Base-by-base conservation (phyloP, 2,113 vertebrate species). In the Leptobrachium leishanense region DNA sequence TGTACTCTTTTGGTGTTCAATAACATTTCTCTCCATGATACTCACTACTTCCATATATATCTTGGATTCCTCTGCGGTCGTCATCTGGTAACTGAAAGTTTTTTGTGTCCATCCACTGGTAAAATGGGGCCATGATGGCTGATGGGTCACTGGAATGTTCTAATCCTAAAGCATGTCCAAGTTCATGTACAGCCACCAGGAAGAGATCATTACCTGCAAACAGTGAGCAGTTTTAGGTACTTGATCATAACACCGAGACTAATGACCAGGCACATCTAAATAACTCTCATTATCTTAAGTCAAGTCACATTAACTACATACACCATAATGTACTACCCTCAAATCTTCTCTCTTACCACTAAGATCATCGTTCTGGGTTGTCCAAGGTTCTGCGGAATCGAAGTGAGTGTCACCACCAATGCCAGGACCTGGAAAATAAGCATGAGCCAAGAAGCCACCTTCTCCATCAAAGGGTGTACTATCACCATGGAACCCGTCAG, bases 341-440 rank as follows among this genome's bases (percentile, higher is more conserved):
- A 43, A 11, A 7, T 55, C 6, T 13, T 62, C n/a, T 10, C 41
- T 66, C 93, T 93, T 83, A 96, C 95, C 95, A 64, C 90, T 93
- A 43, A 94, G 90, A 86, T 97, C 95, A 0, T 87, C 88, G 5
- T 84, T 93, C 4, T 90, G 90, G 2, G 92, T 88, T 44, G 95
- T 98, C 96, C 96, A 98, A 2, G 96, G 96, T 75, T 97, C 96
- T 0, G 94, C 93, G 0, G 89, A 90, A 54, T 98, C 96, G 77
- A 98, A 98, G 89, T 98, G 96, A 0, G 96, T 98, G 84, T 98
- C 96, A 0, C 96, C 96, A 0, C 96, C 96, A 0, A 98, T 96
- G 72, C 93, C 95, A 4, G 90, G 86, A 2, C 96, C 95, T 0
- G 96, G 96, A 87, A 97, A 98, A 82, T 94, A 97, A 39, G 96